phyloP scores from a whole-genome alignment of 1,140 invertebrate genomes.

The Stenopsyche tienmushanensis region DNA sequence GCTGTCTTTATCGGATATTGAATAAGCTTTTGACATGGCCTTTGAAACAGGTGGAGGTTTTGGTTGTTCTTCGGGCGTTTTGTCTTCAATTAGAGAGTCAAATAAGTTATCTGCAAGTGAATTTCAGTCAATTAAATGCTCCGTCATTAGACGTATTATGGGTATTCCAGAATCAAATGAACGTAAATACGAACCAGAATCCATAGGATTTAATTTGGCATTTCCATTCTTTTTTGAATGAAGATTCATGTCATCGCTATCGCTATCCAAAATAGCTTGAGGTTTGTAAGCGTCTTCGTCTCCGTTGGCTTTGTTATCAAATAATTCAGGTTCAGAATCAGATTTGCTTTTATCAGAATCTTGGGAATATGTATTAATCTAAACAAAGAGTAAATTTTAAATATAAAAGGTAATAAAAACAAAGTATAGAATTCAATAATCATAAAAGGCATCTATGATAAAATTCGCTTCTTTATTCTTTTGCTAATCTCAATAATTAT shows the following conservation, averaged over 20 bases:
- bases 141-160: conserved; percentile 1
- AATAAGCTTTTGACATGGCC: conserved; percentile 42
- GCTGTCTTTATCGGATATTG: conserved; percentile 47
- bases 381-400: conserved; percentile 22
- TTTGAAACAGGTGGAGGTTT: conserved; percentile 25
- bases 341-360: conserved; percentile 40
- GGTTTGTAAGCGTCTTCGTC: conserved; percentile 43
- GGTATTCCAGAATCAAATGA: neutral
- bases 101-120: conserved; percentile 54
- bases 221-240: conserved; percentile 47
- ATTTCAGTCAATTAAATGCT: too few relatives aligned
- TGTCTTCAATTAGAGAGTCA: conserved; percentile 54
- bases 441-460: neutral
- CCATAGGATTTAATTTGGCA: conserved; percentile 53
- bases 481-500: too few relatives aligned
- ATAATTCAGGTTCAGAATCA: conserved; percentile 48
- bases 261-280: conserved; percentile 45
- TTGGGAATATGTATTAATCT: conserved; percentile 52
- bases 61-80: conserved; percentile 39
- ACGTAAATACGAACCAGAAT: conserved; percentile 50
- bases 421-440: neutral
- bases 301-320: conserved; percentile 51
- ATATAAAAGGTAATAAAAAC: conserved; percentile 13
- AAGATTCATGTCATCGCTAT: conserved; percentile 44
- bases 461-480: too few relatives aligned